Percentiles rank a stretch among this genome's conserved stretches.
These are phyloP conservation scores for Brevipalpus yothersi DNA, from an alignment of 1,140 invertebrate species.

Conservation along the genomic window DNA sequence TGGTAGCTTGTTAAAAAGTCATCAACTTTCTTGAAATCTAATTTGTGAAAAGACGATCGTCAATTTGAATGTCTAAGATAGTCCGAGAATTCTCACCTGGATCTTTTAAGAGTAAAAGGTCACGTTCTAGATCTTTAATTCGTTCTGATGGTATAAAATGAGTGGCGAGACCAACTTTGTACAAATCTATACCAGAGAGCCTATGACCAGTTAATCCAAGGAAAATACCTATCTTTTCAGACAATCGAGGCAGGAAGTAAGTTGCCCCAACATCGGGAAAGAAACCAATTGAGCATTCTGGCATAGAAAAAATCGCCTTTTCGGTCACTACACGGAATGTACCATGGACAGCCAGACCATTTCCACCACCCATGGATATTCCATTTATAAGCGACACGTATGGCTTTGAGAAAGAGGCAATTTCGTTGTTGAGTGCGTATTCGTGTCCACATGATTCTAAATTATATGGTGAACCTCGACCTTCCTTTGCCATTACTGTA, in stretches of 20 bases:
- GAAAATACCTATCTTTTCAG: slow-evolving; percentile 66
- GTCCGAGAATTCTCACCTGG: slow-evolving; percentile 11
- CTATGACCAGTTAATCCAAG: slow-evolving; percentile 70
- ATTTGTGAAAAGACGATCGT: background rate
- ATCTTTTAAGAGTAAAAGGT: slow-evolving; percentile 30
- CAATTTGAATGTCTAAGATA: background rate
- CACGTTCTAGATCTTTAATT: slow-evolving; percentile 37
- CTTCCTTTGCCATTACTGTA: slow-evolving; percentile 38
- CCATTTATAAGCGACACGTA: slow-evolving; percentile 86
- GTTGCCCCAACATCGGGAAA: slow-evolving; percentile 91
- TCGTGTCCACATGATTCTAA: slow-evolving; percentile 73
- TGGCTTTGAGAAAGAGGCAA: slow-evolving; percentile 67
- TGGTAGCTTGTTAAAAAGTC: slow-evolving; percentile 9
- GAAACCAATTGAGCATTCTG: slow-evolving; percentile 70
- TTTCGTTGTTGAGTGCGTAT: slow-evolving; percentile 67
- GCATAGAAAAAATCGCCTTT: slow-evolving; percentile 89
- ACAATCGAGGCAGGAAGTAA: slow-evolving; percentile 64
- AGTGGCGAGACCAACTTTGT: slow-evolving; percentile 72
- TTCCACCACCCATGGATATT: slow-evolving; percentile 95
- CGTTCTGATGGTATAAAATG: slow-evolving; percentile 44
- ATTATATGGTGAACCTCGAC: slow-evolving; percentile 26
- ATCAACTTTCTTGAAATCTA: slow-evolving; percentile 7
- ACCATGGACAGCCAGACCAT: slow-evolving; percentile 84
- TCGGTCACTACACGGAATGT: slow-evolving; percentile 83
- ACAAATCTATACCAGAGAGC: slow-evolving; percentile 58